Conservation (phyloP, 2,113 vertebrate species). For the Ammodytes marinus region DNA sequence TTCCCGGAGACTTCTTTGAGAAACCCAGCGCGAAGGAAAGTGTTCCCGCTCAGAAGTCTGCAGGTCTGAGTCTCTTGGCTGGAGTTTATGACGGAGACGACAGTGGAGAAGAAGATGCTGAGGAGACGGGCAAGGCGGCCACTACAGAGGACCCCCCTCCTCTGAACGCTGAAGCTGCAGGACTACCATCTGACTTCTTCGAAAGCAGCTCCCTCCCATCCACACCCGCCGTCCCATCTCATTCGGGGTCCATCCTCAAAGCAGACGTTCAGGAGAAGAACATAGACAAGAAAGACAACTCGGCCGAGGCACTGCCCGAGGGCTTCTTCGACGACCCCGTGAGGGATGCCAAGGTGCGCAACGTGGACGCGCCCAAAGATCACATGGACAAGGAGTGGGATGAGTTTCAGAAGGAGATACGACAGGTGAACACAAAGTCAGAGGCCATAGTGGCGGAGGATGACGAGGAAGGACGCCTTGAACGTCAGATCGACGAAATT, state of each 20-base stretch:
- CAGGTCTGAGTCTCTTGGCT: conserved; percentile 83
- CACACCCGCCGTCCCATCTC: conserved; percentile 82
- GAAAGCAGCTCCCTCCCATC: conserved; percentile 84
- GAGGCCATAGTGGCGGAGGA: conserved; percentile 98
- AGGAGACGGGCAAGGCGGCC: conserved; percentile 34
- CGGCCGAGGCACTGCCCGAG: conserved; percentile 93
- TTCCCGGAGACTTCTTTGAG: conserved; percentile 84
- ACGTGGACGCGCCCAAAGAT: conserved; percentile 96
- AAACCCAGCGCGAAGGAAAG: conserved; percentile 27
- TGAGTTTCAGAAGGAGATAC: conserved; percentile 98
- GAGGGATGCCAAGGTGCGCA: conserved; percentile 94
- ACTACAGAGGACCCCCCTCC: background rate
- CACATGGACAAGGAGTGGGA: conserved; percentile 99
- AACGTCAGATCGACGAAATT: conserved; percentile 96
- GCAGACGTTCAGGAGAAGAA: conserved; percentile 87
- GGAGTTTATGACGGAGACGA: conserved; percentile 87
- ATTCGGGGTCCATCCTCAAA: conserved; percentile 94
- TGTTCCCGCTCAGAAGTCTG: conserved; percentile 34
- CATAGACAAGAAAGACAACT: conserved; percentile 89
- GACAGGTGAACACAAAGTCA: conserved; percentile 95
- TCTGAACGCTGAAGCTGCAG: conserved; percentile 56
- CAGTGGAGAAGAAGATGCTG: conserved; percentile 67
- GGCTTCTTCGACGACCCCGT: conserved; percentile 99
- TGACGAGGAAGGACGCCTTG: conserved; percentile 95
- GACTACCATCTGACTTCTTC: conserved; percentile 87